Evolutionary conservation across 2,113 vertebrate genomes (phyloP), one percentile per base, ranked within the genome.

Genomic region (Gavialis gangeticus): DNA sequence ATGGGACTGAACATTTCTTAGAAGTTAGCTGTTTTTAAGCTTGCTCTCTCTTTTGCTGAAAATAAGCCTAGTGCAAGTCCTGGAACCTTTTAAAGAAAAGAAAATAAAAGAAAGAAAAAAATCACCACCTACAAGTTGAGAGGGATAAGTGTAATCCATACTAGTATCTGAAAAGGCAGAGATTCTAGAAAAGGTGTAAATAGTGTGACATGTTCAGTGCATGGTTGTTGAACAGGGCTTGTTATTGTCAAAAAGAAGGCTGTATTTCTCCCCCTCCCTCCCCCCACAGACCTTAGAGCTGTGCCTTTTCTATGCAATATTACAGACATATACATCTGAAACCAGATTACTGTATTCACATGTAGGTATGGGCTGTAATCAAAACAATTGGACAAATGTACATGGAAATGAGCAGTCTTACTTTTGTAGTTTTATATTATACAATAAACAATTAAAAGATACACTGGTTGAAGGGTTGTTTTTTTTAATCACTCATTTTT

Each of bases 271-370:
- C 97, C 80, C 78, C 5, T 82, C 84, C 12, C 19, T 55, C 80
- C 92, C 91, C 98, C 98, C 98, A 98, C 99, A 99, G 98, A 99
- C 98, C 98, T 99, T 98, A 98, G 99, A 99, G 98, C 99, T 99
- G 99, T 99, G 99, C 99, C 99, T 99, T 99, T 99, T 99, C 99
- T 99, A 99, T 99, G 99, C 99, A 99, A 99, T 99, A 98, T 98
- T 98, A 99, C 98, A 98, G 98, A 99, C 97, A 96, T 98, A 97
- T 97, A 98, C 98, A 98, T 98, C 98, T 97, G 98, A 98, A 98
- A 97, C 97, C 98, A 98, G 98, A 98, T 98, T 98, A 98, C 98
- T 99, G 98, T 99, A 98, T 98, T 98, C 98, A 98, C 97, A 97
- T 98, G 98, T 98, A 99, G 98, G 98, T 98, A 98, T 98, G 98